Evolutionary conservation across 2,797 vertebrate genomes (phyloP).

Genomic region (Pangasius mekongensis): DNA sequence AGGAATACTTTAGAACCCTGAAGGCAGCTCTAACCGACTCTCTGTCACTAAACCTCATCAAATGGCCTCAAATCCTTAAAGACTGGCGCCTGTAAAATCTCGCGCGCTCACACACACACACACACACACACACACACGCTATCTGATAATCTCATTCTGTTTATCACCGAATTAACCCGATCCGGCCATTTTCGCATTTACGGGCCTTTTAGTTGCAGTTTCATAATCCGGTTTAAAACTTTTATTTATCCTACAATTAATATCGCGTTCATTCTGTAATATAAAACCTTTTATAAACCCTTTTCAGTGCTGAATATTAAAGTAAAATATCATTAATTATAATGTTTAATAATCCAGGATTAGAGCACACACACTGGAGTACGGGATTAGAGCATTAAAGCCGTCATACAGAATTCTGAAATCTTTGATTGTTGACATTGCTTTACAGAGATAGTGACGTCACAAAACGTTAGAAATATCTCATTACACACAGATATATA

Average conservation of each 20-base stretch:
- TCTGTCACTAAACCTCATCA: constrained; percentile 37
- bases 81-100: constrained; percentile 30
- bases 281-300: background rate
- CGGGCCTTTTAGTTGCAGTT: background rate
- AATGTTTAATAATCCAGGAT: background rate
- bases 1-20: constrained; percentile 12
- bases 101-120: background rate
- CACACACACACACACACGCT: background rate
- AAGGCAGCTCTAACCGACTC: constrained; percentile 14
- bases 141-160: background rate
- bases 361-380: background rate
- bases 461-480: background rate
- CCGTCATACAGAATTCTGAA: background rate
- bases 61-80: constrained; percentile 17
- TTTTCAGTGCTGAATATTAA: background rate
- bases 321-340: background rate
- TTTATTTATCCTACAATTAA: background rate
- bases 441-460: background rate
- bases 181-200: background rate
- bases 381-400: background rate
- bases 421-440: too few species aligned
- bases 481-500: background rate
- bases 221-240: background rate
- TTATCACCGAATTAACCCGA: background rate
- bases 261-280: background rate